phyloP scores from a whole-genome alignment of 1,140 invertebrate species.

The Drosophila insularis region DNA sequence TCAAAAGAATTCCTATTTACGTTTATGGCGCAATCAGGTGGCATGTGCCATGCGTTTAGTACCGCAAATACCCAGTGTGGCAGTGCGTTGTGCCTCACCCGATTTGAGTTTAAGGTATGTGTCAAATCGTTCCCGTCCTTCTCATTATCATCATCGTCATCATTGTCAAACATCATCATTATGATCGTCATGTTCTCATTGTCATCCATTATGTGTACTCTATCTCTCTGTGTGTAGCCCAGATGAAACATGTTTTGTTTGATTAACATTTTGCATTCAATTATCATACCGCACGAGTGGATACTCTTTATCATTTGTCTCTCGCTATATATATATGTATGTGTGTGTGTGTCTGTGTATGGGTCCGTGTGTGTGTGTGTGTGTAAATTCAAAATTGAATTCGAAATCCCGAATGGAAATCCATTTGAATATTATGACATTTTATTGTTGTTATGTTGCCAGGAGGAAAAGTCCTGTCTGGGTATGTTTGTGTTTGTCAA shows the following conservation, averaged over 20 bases:
- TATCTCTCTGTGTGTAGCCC: not conserved
- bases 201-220: not conserved
- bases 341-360: slow-evolving; percentile 5
- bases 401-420: slow-evolving; percentile 17
- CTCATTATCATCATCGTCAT: slow-evolving; percentile 19
- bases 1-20: slow-evolving; percentile 95
- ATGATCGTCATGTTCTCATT: not conserved
- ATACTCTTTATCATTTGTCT: slow-evolving; percentile 13
- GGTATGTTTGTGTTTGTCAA: not conserved
- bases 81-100: slow-evolving; percentile 94
- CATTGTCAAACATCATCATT: not conserved
- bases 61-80: slow-evolving; percentile 90
- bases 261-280: slow-evolving; percentile 61
- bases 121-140: slow-evolving; percentile 10
- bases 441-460: not conserved
- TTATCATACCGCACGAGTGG: slow-evolving; percentile 54
- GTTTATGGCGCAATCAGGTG: slow-evolving; percentile 97
- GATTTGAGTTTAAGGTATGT: slow-evolving; percentile 94
- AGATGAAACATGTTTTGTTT: slow-evolving; percentile 59
- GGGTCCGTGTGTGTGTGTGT: slow-evolving; percentile 1
- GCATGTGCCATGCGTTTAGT: slow-evolving; percentile 97
- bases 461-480: not conserved
- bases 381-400: slow-evolving; percentile 21
- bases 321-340: not conserved
- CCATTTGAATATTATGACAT: slow-evolving; percentile 4